Evolutionary conservation across 1,140 invertebrate genomes (phyloP).

Genomic region (Probaryconus sp.): DNA sequence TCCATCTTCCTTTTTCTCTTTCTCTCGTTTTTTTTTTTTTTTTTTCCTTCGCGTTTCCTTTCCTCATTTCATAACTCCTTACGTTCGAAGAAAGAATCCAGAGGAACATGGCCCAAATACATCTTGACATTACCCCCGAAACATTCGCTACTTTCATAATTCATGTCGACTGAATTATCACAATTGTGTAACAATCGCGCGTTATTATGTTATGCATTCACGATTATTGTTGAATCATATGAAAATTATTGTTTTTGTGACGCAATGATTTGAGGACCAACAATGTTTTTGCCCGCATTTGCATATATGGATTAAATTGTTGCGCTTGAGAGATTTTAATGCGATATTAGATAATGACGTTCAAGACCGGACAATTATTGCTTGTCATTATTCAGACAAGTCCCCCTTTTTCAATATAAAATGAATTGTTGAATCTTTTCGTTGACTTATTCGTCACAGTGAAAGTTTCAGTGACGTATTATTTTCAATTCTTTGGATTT

Average conservation of each 20-base stretch:
- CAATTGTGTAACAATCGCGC: slow-evolving; percentile 33
- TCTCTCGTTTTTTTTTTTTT: slow-evolving; percentile 14
- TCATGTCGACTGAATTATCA: slow-evolving; percentile 35
- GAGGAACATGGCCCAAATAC: slow-evolving; percentile 38
- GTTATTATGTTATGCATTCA: slow-evolving; percentile 16
- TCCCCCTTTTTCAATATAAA: too few relatives aligned
- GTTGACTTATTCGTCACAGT: too few relatives aligned
- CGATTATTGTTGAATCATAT: slow-evolving; percentile 4
- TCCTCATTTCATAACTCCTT: slow-evolving; percentile 40
- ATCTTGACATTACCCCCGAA: slow-evolving; percentile 26
- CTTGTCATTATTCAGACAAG: too few relatives aligned
- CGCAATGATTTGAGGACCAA: slow-evolving; percentile 10
- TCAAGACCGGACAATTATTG: too few relatives aligned
- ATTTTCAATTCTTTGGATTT: too few relatives aligned
- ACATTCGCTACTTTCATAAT: slow-evolving; percentile 27
- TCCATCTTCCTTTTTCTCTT: slow-evolving; percentile 32
- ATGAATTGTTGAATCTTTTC: too few relatives aligned
- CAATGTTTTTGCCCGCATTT: slow-evolving; percentile 15
- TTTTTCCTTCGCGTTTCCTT: slow-evolving; percentile 17
- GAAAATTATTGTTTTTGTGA: slow-evolving; percentile 25
- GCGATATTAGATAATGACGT: too few relatives aligned
- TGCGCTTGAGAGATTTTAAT: too few relatives aligned
- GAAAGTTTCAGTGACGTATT: too few relatives aligned
- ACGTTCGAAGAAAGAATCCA: slow-evolving; percentile 8
- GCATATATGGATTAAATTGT: too few relatives aligned